phyloP scores from a whole-genome alignment of 2,113 vertebrate genomes.

The Furnarius figulus region DNA sequence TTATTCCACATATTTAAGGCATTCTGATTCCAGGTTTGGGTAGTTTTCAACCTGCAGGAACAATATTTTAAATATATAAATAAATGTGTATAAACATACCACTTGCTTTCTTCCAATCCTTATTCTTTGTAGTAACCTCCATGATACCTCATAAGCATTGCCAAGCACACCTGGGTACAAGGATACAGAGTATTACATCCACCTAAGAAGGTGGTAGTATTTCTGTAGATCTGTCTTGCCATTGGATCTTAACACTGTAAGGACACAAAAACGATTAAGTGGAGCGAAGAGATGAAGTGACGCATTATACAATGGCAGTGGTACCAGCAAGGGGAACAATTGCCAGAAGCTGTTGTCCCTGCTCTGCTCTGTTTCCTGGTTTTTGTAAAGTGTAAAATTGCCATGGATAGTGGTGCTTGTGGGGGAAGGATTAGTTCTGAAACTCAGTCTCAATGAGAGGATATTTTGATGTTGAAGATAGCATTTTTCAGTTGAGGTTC shows the following conservation, averaged over 20 bases:
- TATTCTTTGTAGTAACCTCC: neutral
- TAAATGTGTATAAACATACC: neutral
- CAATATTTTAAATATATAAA: neutral
- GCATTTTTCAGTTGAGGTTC: neutral
- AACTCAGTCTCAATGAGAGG: neutral
- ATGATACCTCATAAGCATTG: neutral
- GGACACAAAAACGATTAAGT: neutral
- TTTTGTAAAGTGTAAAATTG: slow-evolving; percentile 5
- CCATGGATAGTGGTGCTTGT: neutral
- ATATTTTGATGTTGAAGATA: neutral
- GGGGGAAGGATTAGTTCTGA: neutral
- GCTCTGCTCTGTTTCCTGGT: neutral
- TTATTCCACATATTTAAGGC: neutral
- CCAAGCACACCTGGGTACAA: neutral
- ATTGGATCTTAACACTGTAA: neutral
- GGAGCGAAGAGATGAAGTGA: neutral
- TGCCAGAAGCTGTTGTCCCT: neutral
- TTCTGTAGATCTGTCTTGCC: neutral
- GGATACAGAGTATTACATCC: neutral
- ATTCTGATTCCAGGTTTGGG: neutral
- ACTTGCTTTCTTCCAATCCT: neutral
- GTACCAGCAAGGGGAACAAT: neutral
- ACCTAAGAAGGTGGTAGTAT: neutral
- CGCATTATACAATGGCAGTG: neutral
- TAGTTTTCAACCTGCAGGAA: neutral